These are phyloP conservation scores for Montipora efflorescens DNA, from an alignment of 64 coral and sea anemone genomes.

Conservation along the genomic window DNA sequence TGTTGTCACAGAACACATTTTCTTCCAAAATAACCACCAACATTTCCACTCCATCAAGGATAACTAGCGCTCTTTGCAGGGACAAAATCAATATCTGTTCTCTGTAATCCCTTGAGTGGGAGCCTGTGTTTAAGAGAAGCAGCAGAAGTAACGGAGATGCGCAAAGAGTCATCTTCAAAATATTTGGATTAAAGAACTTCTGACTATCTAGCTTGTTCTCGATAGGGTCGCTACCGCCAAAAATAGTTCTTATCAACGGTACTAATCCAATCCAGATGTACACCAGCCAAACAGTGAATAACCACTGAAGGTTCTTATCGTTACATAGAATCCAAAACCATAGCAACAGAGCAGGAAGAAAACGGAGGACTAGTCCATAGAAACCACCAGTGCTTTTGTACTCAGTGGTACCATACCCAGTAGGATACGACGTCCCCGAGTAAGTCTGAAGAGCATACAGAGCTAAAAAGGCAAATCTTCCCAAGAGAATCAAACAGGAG, in stretches of 20 bases:
- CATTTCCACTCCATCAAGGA: too few species aligned
- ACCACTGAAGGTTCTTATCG: background rate
- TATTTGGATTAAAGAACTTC: constrained; percentile 53
- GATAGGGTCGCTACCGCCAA: background rate
- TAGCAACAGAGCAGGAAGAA: background rate
- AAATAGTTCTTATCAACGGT: background rate
- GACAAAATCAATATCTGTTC: too few species aligned
- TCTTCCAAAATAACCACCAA: too few species aligned
- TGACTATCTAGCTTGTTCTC: constrained; percentile 52
- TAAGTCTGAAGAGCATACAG: background rate
- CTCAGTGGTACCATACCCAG: background rate
- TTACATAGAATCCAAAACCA: background rate
- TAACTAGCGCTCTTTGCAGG: too few species aligned
- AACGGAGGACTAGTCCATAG: background rate
- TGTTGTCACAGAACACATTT: too few species aligned
- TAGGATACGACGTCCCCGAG: background rate
- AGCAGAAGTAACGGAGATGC: constrained; percentile 23
- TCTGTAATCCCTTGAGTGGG: background rate
- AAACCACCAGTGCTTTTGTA: background rate
- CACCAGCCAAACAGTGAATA: background rate
- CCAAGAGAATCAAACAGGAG: background rate
- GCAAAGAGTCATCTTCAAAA: constrained; percentile 53
- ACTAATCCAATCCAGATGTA: constrained; percentile 9
- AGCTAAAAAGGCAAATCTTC: background rate
- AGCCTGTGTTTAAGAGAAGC: constrained; percentile 42